These are phyloP conservation scores for Coboldia fuscipes DNA, from an alignment of 1,140 invertebrate genomes.

Conservation along the genomic window DNA sequence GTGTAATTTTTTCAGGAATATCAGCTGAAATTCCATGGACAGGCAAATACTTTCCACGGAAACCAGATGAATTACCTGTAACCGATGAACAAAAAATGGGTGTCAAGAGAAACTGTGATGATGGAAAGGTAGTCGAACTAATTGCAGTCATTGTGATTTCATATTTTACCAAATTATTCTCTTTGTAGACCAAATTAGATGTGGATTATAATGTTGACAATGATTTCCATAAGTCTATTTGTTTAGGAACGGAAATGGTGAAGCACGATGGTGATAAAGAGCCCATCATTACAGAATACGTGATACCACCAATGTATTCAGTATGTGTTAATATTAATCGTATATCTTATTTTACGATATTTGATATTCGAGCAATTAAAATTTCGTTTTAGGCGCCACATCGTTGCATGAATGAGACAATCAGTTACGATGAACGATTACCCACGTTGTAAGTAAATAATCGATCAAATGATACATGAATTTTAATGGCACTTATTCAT, in stretches of 20 bases:
- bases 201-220: conserved; percentile 49
- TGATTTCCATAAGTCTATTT: conserved; percentile 40
- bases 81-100: conserved; percentile 36
- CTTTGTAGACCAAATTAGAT: conserved; percentile 37
- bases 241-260: conserved; percentile 18
- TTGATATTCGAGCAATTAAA: conserved; percentile 5
- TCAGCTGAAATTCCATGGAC: too few species aligned
- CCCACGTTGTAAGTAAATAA: conserved; percentile 35
- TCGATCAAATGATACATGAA: background rate
- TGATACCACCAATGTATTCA: conserved; percentile 33
- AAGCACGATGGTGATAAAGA: conserved; percentile 23
- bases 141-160: conserved; percentile 5
- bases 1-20: too few species aligned
- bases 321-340: conserved; percentile 21
- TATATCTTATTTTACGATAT: conserved; percentile 1
- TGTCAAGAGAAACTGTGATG: conserved; percentile 32
- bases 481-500: conserved; percentile 6
- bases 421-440: conserved; percentile 37
- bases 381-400: conserved; percentile 32
- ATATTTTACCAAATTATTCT: conserved; percentile 7
- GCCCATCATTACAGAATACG: conserved; percentile 30
- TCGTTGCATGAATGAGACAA: conserved; percentile 43
- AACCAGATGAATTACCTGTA: background rate
- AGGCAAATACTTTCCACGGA: conserved; percentile 2
- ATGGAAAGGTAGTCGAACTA: conserved; percentile 33